phyloP scores from a whole-genome alignment of 2,888 invertebrate genomes.

The Cryptophagus acutangulus region DNA sequence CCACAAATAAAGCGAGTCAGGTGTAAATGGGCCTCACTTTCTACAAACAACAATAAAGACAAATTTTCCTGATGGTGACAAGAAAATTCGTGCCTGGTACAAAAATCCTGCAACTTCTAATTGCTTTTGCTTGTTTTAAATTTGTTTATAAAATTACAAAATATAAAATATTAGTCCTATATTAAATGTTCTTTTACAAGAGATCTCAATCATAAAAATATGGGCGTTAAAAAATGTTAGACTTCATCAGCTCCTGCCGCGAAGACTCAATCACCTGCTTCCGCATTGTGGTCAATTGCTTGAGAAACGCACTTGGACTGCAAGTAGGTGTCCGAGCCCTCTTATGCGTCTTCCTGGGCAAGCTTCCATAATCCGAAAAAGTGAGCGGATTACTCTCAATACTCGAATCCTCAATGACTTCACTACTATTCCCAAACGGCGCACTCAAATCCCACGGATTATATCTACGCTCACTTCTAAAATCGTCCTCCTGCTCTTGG shows the following conservation, averaged over 20 bases:
- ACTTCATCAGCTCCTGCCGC: conserved; percentile 45
- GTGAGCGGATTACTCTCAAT: conserved; percentile 40
- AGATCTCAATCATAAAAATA: no score
- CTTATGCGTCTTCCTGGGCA: conserved; percentile 36
- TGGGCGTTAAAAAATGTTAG: conserved; percentile 6
- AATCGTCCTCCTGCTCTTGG: background rate
- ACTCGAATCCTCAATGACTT: conserved; percentile 38
- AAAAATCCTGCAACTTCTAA: conserved; percentile 17
- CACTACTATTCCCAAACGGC: no score
- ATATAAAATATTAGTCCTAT: no score
- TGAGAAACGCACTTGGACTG: conserved; percentile 55
- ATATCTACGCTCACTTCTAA: background rate
- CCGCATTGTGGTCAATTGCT: conserved; percentile 55
- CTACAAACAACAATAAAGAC: no score
- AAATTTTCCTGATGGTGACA: conserved; percentile 1
- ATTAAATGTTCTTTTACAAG: no score
- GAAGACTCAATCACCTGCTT: conserved; percentile 53
- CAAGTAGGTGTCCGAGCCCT: conserved; percentile 33
- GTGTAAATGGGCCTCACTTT: no score
- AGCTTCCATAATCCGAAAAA: conserved; percentile 46
- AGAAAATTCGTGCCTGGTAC: conserved; percentile 19
- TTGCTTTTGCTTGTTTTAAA: conserved; percentile 8
- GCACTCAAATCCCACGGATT: conserved; percentile 25
- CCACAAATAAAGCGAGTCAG: no score
- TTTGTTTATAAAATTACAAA: background rate